Conservation (phyloP, 1,140 invertebrate species). For the Geopemphigus sp. region DNA sequence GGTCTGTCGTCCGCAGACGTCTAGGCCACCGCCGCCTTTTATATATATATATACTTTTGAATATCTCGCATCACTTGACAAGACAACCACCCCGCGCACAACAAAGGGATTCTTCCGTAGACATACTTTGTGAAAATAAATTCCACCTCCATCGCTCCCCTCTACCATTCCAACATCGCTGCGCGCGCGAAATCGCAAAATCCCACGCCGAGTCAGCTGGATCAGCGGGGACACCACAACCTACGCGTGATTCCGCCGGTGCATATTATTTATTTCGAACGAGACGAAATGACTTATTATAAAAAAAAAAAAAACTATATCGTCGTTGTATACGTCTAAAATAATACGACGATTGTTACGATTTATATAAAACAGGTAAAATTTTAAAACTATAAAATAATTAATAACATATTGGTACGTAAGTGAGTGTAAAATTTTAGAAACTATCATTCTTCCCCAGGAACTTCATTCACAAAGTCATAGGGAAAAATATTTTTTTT, state of each 20-base stretch:
- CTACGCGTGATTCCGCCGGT: too few species aligned
- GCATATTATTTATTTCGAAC: too few species aligned
- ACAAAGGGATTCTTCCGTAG: slow-evolving; percentile 42
- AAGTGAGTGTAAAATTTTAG: too few species aligned
- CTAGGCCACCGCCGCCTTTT: slow-evolving; percentile 9
- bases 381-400: too few species aligned
- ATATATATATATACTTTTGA: slow-evolving; percentile 22
- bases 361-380: too few species aligned
- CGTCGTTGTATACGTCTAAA: background rate
- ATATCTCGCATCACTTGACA: slow-evolving; percentile 45
- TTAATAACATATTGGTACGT: too few species aligned
- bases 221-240: background rate
- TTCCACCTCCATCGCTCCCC: background rate
- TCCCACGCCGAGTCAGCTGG: background rate
- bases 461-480: too few species aligned
- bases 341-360: too few species aligned
- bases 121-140: slow-evolving; percentile 17
- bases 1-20: slow-evolving; percentile 25
- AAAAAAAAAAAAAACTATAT: too few species aligned
- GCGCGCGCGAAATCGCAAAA: background rate
- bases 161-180: background rate
- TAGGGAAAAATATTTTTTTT: too few species aligned
- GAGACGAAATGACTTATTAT: too few species aligned
- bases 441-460: too few species aligned
- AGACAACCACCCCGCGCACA: slow-evolving; percentile 14